A percentile compares a stretch with the other conserved stretches of the same genome.
Conservation (phyloP, 2,888 invertebrate genomes). For the Lochmaea crataegi region DNA sequence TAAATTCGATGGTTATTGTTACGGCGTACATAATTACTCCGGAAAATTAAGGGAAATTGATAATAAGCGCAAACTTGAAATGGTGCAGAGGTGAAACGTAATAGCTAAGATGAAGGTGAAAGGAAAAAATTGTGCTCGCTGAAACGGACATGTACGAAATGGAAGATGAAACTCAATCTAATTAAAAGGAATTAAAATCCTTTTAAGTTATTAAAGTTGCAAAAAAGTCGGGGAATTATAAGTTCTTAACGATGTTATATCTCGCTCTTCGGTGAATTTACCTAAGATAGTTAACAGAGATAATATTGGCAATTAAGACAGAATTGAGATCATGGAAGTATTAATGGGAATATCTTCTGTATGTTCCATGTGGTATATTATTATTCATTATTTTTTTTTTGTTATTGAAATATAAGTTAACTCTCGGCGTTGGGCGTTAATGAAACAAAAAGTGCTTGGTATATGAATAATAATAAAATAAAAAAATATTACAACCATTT, state of each 20-base stretch:
- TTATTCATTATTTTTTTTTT: too few species aligned
- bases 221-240: neutral
- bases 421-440: too few species aligned
- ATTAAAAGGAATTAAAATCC: conserved; percentile 23
- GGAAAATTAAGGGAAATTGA: conserved; percentile 58
- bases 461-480: too few species aligned
- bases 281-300: neutral
- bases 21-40: conserved; percentile 56
- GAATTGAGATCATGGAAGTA: too few species aligned
- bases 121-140: conserved; percentile 48
- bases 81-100: conserved; percentile 55
- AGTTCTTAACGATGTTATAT: neutral
- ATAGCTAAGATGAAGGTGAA: conserved; percentile 58
- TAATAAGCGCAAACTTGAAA: conserved; percentile 53
- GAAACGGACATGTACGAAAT: conserved; percentile 27
- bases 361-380: neutral
- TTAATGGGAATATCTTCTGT: too few species aligned
- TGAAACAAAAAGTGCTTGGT: too few species aligned
- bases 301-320: neutral
- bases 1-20: conserved; percentile 60
- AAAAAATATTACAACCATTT: too few species aligned
- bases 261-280: too few species aligned
- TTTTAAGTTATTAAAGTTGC: conserved; percentile 24
- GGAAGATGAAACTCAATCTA: conserved; percentile 25
- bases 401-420: too few species aligned